Base-by-base conservation (phyloP, 2,113 vertebrate genomes). In the Poeciliopsis prolifica region DNA sequence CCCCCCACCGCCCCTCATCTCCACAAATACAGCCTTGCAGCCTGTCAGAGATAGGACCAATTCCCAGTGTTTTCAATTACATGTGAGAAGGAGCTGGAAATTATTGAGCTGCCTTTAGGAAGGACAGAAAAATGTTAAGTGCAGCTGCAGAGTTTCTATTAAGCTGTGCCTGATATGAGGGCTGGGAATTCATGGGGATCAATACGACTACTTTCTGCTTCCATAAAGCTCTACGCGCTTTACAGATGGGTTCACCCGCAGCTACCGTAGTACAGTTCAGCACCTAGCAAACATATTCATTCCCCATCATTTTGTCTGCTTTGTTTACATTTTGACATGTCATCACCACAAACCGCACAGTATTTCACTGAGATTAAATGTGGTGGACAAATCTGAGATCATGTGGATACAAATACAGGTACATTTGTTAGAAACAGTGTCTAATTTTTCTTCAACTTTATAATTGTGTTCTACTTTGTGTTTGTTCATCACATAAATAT, bases 1-100 rank as follows among this genome's bases (percentile, higher is more conserved):
- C 11, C 65, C 69, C 81, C 70, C 80, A 63, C 67, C 2, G 61
- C 77, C 70, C 80, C 63, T 11, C 69, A 4, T 65, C 78, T 68
- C 35, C 40, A 35, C 81, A 65, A 72, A 85, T 77, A 71, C 31
- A 63, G 71, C 74, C 72, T 64, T 64, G 60, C 13, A 65, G 81
- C 67, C 72, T 13, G 17, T n/a, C 64, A 62, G 11, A 40, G 80
- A 86, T 71, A 63, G 61, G 65, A 68, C 29, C 70, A 13, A 44
- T 51, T 69, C 72, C 61, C 69, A 61, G 70, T 70, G 75, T 87
- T 87, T 84, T 77, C 82, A 82, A 80, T 92, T 78, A 76, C 63
- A 69, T 40, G 68, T 40, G n/a, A 84, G 73, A 63, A 74, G 61
- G 31, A 8, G 67, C 73, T 66, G 35, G 6, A 44, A 40, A 60